phyloP scores from a whole-genome alignment of 1,140 invertebrate species.

The Caenorhabditis briggsae region DNA sequence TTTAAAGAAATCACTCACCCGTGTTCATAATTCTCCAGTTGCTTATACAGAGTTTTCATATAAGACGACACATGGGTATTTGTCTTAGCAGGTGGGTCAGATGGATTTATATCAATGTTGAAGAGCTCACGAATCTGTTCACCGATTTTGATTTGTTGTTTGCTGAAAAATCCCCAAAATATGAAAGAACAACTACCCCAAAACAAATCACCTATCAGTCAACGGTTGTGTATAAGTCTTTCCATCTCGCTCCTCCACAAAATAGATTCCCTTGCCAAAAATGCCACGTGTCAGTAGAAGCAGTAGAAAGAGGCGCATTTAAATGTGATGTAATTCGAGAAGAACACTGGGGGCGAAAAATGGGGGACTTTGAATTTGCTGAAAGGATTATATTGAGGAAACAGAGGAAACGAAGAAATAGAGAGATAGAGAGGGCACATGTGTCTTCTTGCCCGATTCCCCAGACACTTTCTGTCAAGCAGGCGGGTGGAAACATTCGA shows the following conservation, averaged over 20 bases:
- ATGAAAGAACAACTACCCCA: too few relatives aligned
- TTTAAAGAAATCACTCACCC: background rate
- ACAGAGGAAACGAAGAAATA: conserved; percentile 3
- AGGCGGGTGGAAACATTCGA: conserved; percentile 16
- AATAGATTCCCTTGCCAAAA: conserved; percentile 21
- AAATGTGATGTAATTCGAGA: conserved; percentile 11
- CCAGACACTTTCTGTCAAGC: conserved; percentile 53
- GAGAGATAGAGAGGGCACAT: background rate
- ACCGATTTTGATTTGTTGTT: background rate
- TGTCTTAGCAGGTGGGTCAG: background rate
- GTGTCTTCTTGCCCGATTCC: conserved; percentile 21
- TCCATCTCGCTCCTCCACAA: conserved; percentile 16
- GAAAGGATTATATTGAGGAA: conserved; percentile 43
- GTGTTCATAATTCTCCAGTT: conserved; percentile 16
- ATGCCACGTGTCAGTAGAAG: background rate
- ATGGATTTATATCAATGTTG: conserved; percentile 36
- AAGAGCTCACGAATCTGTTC: conserved; percentile 42
- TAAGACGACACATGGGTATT: conserved; percentile 8
- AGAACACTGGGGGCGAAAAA: background rate
- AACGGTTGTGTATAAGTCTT: conserved; percentile 36
- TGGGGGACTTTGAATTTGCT: conserved; percentile 38
- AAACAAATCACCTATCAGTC: background rate
- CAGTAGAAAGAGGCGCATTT: background rate
- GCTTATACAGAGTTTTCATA: conserved; percentile 37
- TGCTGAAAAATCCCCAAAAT: too few relatives aligned